Base-by-base conservation (phyloP, 30 jellyfish, hydroid and myxozoan genomes). In the Hydractinia symbiolongicarpus region DNA sequence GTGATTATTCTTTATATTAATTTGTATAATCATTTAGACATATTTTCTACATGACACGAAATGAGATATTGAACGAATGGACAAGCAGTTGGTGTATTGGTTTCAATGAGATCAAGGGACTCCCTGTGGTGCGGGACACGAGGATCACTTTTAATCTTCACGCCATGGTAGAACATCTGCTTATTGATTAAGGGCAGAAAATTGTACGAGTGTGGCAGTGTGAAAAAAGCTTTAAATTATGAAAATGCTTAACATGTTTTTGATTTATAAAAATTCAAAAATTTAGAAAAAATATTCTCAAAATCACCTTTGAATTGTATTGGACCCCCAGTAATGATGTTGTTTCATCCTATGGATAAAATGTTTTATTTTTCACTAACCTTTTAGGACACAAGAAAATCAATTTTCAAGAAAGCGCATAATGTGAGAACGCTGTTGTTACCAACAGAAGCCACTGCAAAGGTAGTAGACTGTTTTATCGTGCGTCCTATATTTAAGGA, bases 61-160 rank as follows among this genome's bases (percentile, higher is more conserved):
- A 86, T 10, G 98, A 93, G 68, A 54, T 93, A 15, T 61, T 93
- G 73, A 76, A 79, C 54, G 98, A 93, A 60, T 93, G 96, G 96
- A 95, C 75, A 54, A 44, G 87, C 78, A 78, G 73, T 20, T 93
- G 98, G 98, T 72, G 50, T 54, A 64, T 93, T 70, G 83, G 94
- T 40, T 93, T 93, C 81, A 81, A 85, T 6, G 88, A 93, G 44
- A 68, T 93, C 71, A 73, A 86, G 72, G 86, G 90, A 14, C 94
- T 79, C 15, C 95, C 94, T 5, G 96, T 83, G 55, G 72, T 81
- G 17, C 55, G 62, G 4, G 90, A 80, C 19, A 76, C 86, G 10
- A 55, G 86, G 17, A 87, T 93, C 53, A 69, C 81, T 5, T 88
- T 93, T 88, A 76, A 84, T 17, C 83, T 86, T 13, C 90, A 79